Evolutionary conservation across 2,797 vertebrate species (phyloP).

Genomic region (Acomys russatus): DNA sequence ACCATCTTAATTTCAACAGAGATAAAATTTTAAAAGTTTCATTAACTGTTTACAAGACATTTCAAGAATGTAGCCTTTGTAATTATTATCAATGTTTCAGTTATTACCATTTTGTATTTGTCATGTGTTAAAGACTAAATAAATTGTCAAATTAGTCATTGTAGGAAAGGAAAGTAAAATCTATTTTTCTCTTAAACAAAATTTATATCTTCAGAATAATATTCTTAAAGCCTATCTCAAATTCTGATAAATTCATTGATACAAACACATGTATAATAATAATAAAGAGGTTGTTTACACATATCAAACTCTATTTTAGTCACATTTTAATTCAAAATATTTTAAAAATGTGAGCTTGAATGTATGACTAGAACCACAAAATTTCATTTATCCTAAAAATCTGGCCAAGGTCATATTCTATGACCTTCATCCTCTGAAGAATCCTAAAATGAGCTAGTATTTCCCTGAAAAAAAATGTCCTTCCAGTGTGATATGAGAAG

Average conservation of each 20-base stretch:
- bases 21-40: background rate
- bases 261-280: background rate
- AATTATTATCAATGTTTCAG: constrained; percentile 50
- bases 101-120: constrained; percentile 1
- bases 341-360: background rate
- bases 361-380: background rate
- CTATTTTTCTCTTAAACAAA: constrained; percentile 5
- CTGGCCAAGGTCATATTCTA: background rate
- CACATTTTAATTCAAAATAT: constrained; percentile 37
- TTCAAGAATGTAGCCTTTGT: background rate
- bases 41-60: background rate
- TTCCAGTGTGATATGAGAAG: background rate
- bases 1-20: background rate
- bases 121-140: background rate
- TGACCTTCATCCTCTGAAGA: constrained; percentile 6
- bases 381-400: constrained; percentile 24
- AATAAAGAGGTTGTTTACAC: background rate
- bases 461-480: background rate
- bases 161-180: constrained; percentile 20
- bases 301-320: background rate
- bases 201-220: background rate
- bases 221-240: background rate
- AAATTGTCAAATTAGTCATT: constrained; percentile 28
- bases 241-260: background rate
- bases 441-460: constrained; percentile 4